A percentile compares a stretch with the other conserved stretches of the same genome.
These are phyloP conservation scores for Falco cherrug DNA, from an alignment of 2,797 vertebrate species.

Conservation along the genomic window DNA sequence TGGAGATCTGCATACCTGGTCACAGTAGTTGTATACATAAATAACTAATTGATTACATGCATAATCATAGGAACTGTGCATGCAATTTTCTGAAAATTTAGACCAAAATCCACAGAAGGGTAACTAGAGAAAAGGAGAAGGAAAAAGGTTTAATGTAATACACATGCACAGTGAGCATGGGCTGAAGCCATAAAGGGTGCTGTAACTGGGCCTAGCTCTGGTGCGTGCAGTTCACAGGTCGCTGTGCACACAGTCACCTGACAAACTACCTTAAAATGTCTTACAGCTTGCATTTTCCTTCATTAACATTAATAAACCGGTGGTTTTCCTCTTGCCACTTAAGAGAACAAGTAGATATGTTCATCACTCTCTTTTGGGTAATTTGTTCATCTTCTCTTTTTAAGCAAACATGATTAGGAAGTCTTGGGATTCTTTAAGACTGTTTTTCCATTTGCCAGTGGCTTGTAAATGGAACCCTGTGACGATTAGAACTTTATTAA, in stretches of 20 bases:
- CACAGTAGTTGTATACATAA: constrained; percentile 19
- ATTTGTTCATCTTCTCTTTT: background rate
- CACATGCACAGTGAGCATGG: background rate
- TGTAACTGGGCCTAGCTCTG: background rate
- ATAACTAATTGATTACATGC: constrained; percentile 51
- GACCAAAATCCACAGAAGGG: background rate
- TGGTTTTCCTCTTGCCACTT: background rate
- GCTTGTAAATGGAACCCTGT: background rate
- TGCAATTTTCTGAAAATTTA: constrained; percentile 23
- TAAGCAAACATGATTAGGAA: background rate
- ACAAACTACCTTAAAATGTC: background rate
- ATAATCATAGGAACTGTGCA: background rate
- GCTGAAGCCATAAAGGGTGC: background rate
- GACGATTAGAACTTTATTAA: background rate
- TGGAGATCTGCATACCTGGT: constrained; percentile 52
- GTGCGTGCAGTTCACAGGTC: background rate
- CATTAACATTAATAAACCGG: background rate
- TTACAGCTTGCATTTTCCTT: background rate
- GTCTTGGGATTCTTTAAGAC: background rate
- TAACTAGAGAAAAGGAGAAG: background rate
- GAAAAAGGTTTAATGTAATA: background rate
- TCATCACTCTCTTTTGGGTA: background rate
- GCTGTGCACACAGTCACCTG: background rate
- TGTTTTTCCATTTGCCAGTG: background rate
- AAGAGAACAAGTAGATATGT: background rate